Conservation (phyloP, 2,888 invertebrate species). For the Mermis nigrescens region DNA sequence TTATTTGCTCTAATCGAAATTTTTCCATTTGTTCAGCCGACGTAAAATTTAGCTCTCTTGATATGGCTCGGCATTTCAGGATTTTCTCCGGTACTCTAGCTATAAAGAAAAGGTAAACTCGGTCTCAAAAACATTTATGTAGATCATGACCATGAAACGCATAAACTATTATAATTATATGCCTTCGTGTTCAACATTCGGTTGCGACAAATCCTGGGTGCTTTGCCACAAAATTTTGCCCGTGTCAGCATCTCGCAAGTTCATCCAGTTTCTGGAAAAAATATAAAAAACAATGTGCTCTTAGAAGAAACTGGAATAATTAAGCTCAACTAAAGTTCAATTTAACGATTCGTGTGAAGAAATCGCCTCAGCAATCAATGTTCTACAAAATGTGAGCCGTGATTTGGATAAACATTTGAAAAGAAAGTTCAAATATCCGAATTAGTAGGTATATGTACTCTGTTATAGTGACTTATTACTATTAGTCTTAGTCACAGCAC, state of each 20-base stretch:
- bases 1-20: slow-evolving; percentile 71
- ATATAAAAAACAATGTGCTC: too few relatives aligned
- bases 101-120: slow-evolving; percentile 22
- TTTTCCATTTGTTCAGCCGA: slow-evolving; percentile 72
- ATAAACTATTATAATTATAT: not conserved
- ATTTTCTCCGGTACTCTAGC: slow-evolving; percentile 93
- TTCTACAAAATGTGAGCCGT: too few relatives aligned
- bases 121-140: not conserved
- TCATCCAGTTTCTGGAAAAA: slow-evolving; percentile 68
- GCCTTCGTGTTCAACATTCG: slow-evolving; percentile 27
- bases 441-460: too few relatives aligned
- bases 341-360: not conserved
- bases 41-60: slow-evolving; percentile 42
- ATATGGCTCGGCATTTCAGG: slow-evolving; percentile 57
- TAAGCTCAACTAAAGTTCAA: not conserved
- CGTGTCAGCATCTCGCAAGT: slow-evolving; percentile 74
- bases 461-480: too few relatives aligned
- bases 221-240: slow-evolving; percentile 92
- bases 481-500: too few relatives aligned
- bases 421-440: too few relatives aligned
- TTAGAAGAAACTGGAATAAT: not conserved
- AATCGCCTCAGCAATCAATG: not conserved
- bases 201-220: slow-evolving; percentile 62
- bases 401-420: too few relatives aligned
- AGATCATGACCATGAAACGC: too few relatives aligned